Base-by-base conservation (phyloP, 53 echinoderm and acorn worm species). In the Holothuria scabra region DNA sequence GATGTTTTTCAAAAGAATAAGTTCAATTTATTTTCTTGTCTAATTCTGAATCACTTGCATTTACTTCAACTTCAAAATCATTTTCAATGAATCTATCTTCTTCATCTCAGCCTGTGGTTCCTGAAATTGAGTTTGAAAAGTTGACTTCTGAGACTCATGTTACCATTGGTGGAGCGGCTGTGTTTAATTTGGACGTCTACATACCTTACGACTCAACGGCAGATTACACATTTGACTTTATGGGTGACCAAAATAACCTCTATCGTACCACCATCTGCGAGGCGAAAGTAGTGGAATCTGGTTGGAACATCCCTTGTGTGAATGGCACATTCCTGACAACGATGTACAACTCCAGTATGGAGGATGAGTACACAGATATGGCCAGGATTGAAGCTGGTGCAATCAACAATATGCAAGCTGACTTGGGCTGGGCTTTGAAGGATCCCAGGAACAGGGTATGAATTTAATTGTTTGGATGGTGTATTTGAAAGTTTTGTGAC, bases 241-340 rank as follows among this genome's bases (percentile, higher is more conserved):
- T 85, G 72, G 74, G 86, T 34, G 78, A 93, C 55, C 60, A 70
- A 10, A 68, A 78, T 30, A 65, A 88, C 22, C 76, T 75, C 0
- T 81, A 87, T 74, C 76, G 82, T 83, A 91, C 91, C 19, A 93
- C 90, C 18, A 74, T 95, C 28, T 95, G 95, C 38, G 91, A 93
- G 67, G 95, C 85, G 14, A 66, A 83, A 26, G 23, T 93, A 5
- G 81, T 93, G 52, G 60, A 74, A 12, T 80, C 95, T 13, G 95
- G 95, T 0, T 95, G 93, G 93, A 93, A 95, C 33, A 76, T 95
- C 4, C 95, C 95, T 0, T 95, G 95, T 33, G 85, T 95, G 8
- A 95, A 95, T 58, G 95, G 95, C 13, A 90, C 93, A 13, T 88
- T 93, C 48, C 38, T 93, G 16, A 80, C 34, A 1, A 89, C 95